These are phyloP conservation scores for Autographa pulchrina DNA, from an alignment of 2,888 invertebrate genomes.

Conservation along the genomic window DNA sequence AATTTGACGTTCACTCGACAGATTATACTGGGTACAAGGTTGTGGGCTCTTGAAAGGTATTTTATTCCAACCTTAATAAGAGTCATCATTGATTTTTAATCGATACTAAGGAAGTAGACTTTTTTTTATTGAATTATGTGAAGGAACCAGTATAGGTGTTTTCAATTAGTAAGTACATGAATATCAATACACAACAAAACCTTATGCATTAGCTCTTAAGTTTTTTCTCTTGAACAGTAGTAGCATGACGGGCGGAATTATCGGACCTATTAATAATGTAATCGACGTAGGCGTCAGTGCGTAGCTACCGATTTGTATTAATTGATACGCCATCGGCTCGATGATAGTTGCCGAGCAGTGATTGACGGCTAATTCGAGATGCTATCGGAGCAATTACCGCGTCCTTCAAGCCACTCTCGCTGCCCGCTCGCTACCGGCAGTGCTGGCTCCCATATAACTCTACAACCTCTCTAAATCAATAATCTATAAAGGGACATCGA, in stretches of 20 bases:
- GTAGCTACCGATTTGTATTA: slow-evolving; percentile 86
- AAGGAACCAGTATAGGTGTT: not conserved
- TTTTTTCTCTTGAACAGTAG: slow-evolving; percentile 63
- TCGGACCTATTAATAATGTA: slow-evolving; percentile 83
- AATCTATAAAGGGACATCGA: not conserved
- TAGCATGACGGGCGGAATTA: slow-evolving; percentile 79
- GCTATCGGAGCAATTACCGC: slow-evolving; percentile 85
- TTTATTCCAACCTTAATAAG: not conserved
- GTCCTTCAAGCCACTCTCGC: slow-evolving; percentile 46
- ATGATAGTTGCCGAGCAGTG: slow-evolving; percentile 83
- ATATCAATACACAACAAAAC: slow-evolving; percentile 26
- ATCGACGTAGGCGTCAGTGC: slow-evolving; percentile 77
- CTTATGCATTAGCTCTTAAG: slow-evolving; percentile 56
- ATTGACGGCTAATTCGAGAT: slow-evolving; percentile 88
- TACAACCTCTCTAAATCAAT: not conserved
- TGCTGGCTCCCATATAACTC: slow-evolving; percentile 6
- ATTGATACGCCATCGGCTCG: slow-evolving; percentile 83
- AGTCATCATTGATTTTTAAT: not conserved
- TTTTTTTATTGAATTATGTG: not conserved
- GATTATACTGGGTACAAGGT: slow-evolving; percentile 34
- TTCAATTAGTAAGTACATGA: slow-evolving; percentile 14
- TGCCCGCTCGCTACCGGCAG: not conserved
- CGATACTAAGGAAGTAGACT: not conserved
- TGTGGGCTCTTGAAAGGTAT: slow-evolving; percentile 29
- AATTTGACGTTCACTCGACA: slow-evolving; percentile 49